These are phyloP conservation scores for Etheostoma cragini DNA, from an alignment of 2,113 vertebrate genomes.

Conservation along the genomic window DNA sequence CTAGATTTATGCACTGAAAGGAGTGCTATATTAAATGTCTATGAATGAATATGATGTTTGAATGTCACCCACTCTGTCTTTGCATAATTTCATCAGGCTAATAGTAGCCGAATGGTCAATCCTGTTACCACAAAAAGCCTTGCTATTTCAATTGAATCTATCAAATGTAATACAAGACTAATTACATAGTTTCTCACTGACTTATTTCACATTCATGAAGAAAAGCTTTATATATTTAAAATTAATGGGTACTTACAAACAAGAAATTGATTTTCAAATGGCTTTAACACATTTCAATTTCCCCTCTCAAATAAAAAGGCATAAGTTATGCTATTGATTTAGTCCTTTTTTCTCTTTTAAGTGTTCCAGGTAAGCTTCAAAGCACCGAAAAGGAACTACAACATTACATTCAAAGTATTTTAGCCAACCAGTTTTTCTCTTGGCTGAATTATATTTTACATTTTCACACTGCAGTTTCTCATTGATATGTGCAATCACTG, in stretches of 20 bases:
- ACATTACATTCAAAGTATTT: constrained; percentile 81
- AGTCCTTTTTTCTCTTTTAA: constrained; percentile 31
- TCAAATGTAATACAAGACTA: constrained; percentile 38
- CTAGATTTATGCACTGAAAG: constrained; percentile 13
- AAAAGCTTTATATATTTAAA: constrained; percentile 2
- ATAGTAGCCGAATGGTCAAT: constrained; percentile 2
- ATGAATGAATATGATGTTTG: constrained; percentile 22
- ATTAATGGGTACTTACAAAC: constrained; percentile 46
- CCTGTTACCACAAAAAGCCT: constrained; percentile 43
- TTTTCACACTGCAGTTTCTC: constrained; percentile 67
- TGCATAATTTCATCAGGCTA: constrained; percentile 59
- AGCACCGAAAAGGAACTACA: constrained; percentile 79
- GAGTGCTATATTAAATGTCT: constrained; percentile 17
- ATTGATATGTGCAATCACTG: constrained; percentile 76
- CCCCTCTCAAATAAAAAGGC: constrained; percentile 68
- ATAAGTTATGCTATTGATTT: constrained; percentile 64
- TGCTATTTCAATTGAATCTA: constrained; percentile 25
- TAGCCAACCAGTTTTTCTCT: constrained; percentile 60
- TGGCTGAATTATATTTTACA: constrained; percentile 76
- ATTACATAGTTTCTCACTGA: constrained; percentile 31
- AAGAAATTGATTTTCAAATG: constrained; percentile 57
- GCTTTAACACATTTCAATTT: constrained; percentile 58
- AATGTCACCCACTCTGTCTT: constrained; percentile 40
- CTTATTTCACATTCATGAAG: constrained; percentile 43
- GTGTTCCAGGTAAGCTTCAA: constrained; percentile 65